These are phyloP conservation scores for Pseudorectes ferrugineus DNA, from an alignment of 2,113 vertebrate genomes.

Conservation along the genomic window DNA sequence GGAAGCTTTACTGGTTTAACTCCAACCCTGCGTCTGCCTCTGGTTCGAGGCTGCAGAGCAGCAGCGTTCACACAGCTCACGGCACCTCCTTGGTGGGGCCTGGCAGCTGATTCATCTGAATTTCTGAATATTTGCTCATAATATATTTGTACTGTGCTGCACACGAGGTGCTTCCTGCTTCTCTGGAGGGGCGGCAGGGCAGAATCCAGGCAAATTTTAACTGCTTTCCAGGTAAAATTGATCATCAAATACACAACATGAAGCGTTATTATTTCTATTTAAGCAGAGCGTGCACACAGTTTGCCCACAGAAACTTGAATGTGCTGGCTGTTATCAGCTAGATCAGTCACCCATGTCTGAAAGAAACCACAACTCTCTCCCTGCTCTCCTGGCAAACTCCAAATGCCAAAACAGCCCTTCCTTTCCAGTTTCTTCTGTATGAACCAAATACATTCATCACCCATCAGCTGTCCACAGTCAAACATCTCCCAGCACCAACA, in stretches of 20 bases:
- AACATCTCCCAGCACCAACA: not conserved
- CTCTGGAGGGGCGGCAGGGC: not conserved
- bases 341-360: not conserved
- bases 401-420: not conserved
- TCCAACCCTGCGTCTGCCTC: not conserved
- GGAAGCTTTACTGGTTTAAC: not conserved
- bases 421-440: not conserved
- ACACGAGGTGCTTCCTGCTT: not conserved
- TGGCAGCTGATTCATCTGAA: not conserved
- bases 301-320: not conserved
- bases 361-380: not conserved
- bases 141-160: not conserved
- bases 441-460: not conserved
- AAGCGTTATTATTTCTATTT: not conserved
- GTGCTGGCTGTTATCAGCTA: not conserved
- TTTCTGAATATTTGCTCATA: not conserved
- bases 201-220: not conserved
- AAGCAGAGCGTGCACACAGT: not conserved
- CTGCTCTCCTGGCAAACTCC: not conserved
- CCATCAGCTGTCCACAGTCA: not conserved
- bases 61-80: not conserved
- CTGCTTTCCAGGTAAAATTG: not conserved
- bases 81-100: not conserved
- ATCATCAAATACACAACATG: fast-evolving
- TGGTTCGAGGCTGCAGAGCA: not conserved